Conservation (phyloP, 2,113 vertebrate genomes). For the Drymodes brunneopygia region DNA sequence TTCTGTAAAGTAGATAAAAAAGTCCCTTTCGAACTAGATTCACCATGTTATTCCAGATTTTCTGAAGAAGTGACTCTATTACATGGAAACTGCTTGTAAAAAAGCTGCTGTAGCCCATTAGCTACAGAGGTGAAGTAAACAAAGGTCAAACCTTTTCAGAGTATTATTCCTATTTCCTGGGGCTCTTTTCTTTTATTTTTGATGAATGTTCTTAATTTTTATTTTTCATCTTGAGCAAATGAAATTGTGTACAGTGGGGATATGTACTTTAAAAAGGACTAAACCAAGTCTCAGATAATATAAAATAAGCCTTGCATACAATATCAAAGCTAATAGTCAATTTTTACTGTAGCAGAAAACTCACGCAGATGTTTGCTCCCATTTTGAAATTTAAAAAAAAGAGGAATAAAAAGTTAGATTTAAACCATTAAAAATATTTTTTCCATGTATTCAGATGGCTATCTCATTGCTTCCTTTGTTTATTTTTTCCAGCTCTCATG, state of each 20-base stretch:
- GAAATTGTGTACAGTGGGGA: not conserved
- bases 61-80: conserved; percentile 10
- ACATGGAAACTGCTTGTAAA: not conserved
- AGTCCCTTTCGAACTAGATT: conserved; percentile 8
- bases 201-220: not conserved
- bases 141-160: not conserved
- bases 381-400: not conserved
- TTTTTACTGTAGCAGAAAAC: not conserved
- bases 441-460: not conserved
- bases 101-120: not conserved
- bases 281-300: not conserved
- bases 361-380: not conserved
- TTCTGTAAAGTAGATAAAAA: conserved; percentile 5
- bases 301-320: not conserved
- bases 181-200: not conserved
- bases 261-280: not conserved
- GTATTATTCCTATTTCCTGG: not conserved
- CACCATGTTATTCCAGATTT: not conserved
- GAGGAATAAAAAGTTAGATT: fast-evolving
- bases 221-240: not conserved
- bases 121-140: not conserved
- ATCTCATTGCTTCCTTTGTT: not conserved
- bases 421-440: not conserved
- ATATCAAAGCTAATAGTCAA: not conserved
- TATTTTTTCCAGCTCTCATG: not conserved